These are phyloP conservation scores for Dilophus febrilis DNA, from an alignment of 2,888 invertebrate genomes.

Conservation along the genomic window DNA sequence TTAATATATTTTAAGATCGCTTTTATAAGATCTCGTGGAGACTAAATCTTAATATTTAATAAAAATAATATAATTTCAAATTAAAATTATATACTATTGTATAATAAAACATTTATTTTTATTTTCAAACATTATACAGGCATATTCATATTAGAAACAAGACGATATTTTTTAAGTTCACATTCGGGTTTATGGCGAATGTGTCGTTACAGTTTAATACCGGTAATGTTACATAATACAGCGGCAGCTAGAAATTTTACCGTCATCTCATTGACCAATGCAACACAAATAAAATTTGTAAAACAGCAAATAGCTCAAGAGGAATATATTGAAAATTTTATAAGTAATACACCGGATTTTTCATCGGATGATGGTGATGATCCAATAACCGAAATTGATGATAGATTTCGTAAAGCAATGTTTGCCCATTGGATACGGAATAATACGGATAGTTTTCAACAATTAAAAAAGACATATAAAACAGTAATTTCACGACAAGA, in stretches of 20 bases:
- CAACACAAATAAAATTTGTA: slow-evolving; percentile 17
- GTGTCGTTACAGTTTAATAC: slow-evolving; percentile 25
- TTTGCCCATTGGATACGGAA: slow-evolving; percentile 27
- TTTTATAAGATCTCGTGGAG: too few species aligned
- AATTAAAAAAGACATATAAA: slow-evolving; percentile 20
- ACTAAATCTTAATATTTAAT: too few species aligned
- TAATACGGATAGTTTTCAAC: slow-evolving; percentile 20
- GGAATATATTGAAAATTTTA: slow-evolving; percentile 19
- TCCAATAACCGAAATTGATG: slow-evolving; percentile 13
- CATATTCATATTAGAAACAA: slow-evolving; percentile 36
- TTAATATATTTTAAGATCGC: too few species aligned
- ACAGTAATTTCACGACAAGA: slow-evolving; percentile 12
- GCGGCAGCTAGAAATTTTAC: slow-evolving; percentile 38
- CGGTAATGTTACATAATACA: slow-evolving; percentile 32
- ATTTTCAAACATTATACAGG: slow-evolving; percentile 26
- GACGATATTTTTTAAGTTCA: slow-evolving; percentile 44
- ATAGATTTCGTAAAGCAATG: slow-evolving; percentile 21
- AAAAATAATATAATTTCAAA: too few species aligned
- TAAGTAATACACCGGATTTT: slow-evolving; percentile 10
- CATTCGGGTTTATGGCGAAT: slow-evolving; percentile 51
- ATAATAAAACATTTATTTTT: too few species aligned
- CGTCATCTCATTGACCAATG: slow-evolving; percentile 25
- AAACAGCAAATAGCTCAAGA: slow-evolving; percentile 19
- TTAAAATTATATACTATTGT: too few species aligned
- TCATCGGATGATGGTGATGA: too few species aligned